A percentile compares a stretch with the other conserved stretches of the same genome.
Evolutionary conservation across 2,113 vertebrate genomes (phyloP).

Genomic region (Rhinichthys klamathensis): DNA sequence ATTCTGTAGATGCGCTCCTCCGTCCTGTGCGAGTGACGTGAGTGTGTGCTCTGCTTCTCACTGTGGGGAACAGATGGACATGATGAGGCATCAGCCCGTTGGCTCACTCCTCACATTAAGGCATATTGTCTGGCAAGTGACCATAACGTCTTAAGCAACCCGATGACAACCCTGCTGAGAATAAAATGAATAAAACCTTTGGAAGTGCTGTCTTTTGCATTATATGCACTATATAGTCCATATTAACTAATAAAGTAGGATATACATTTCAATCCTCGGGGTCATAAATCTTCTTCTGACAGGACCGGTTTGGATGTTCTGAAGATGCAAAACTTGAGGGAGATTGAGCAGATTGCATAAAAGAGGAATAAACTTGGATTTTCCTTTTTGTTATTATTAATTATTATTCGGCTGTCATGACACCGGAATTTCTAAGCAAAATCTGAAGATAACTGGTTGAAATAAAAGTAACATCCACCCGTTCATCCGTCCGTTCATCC

Average conservation of each 20-base stretch:
- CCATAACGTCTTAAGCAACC: slow-evolving; percentile 42
- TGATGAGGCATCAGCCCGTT: slow-evolving; percentile 46
- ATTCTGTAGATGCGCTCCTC: not conserved
- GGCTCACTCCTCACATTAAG: slow-evolving; percentile 48
- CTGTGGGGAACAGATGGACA: slow-evolving; percentile 60
- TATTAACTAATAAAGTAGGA: too few species aligned
- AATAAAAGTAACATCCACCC: not conserved
- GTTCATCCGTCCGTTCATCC: too few species aligned
- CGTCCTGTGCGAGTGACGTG: not conserved
- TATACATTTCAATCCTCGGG: too few species aligned
- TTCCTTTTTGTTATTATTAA: too few species aligned
- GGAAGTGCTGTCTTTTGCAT: not conserved
- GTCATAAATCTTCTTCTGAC: too few species aligned
- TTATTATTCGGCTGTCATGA: too few species aligned
- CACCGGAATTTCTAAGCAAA: not conserved
- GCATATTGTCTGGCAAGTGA: slow-evolving; percentile 53
- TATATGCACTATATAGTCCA: not conserved
- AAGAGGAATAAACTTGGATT: too few species aligned
- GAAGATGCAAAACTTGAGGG: too few species aligned
- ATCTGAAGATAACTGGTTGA: not conserved
- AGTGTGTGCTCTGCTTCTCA: slow-evolving; percentile 6
- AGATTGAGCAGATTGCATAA: too few species aligned
- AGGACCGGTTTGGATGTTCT: too few species aligned
- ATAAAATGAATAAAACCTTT: not conserved
- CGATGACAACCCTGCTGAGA: slow-evolving; percentile 1